Percentiles rank a stretch among this genome's conserved stretches.
These are phyloP conservation scores for Rhincodon typus DNA, from an alignment of 2,797 vertebrate species.

Conservation along the genomic window DNA sequence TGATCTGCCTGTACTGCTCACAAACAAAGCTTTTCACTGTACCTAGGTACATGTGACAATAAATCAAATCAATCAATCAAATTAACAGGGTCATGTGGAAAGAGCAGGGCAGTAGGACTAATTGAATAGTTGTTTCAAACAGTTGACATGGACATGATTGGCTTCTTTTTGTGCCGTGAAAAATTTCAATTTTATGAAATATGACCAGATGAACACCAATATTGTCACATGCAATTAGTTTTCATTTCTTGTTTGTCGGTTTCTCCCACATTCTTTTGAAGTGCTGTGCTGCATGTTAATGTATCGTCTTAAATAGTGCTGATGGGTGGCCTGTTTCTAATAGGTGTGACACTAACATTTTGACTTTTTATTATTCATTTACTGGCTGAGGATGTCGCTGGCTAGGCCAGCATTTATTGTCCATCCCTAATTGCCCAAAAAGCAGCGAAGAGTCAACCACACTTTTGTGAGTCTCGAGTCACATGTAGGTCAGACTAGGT, in stretches of 20 bases:
- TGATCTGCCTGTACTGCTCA: no score
- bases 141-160: not conserved
- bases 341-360: not conserved
- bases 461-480: no score
- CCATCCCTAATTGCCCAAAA: no score
- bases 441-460: no score
- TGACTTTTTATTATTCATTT: not conserved
- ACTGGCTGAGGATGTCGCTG: no score
- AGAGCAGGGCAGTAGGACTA: not conserved
- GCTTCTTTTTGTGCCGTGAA: not conserved
- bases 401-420: no score
- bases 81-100: not conserved
- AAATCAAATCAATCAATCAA: not conserved
- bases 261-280: not conserved
- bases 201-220: not conserved
- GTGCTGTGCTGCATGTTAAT: not conserved
- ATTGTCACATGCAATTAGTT: not conserved
- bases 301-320: not conserved
- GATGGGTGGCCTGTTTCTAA: not conserved
- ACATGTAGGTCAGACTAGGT: no score
- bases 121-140: not conserved
- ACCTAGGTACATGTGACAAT: no score
- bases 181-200: not conserved
- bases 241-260: not conserved
- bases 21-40: no score